Evolutionary conservation across 2,888 invertebrate species (phyloP), one percentile per base, ranked within the genome.

Genomic region (Automeris io): DNA sequence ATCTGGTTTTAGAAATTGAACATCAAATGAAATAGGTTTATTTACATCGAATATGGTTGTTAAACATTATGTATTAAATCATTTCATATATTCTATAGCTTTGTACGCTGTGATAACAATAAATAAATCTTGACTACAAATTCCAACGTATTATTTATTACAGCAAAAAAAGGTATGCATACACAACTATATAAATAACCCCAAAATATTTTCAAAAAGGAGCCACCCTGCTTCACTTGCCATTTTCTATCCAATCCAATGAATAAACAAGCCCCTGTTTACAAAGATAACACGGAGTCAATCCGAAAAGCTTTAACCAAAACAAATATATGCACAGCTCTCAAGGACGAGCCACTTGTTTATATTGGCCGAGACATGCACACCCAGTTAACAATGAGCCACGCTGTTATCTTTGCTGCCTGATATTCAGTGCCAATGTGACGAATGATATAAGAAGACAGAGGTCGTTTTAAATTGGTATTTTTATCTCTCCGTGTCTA

Each of bases 311-410:
- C 56, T 62, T 49, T 58, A 64, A 59, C 63, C 71, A 75, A 77
- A 79, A 78, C 66, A 82, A 85, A 85, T 83, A 82, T 81, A 54
- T 82, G 60, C 61, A 40, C 43, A 66, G 64, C 76, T 63, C 80
- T 82, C 70, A 64, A 76, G 67, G 67, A 64, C 65, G 50, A 25
- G 25, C 44, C 47, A 41, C 38, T 38, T 69, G 53, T 67, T 70
- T 65, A 49, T 45, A 47, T 54, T 51, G 45, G 41, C 53, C 45
- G 47, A 48, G 33, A 40, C 34, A 24, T n/a, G 7, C 1, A 13
- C 5, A 32, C 7, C 37, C 37, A 37, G 22, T 22, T 21, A 16
- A 29, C 6, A n/a, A 16, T 11, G 22, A 31, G 2, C 25, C 18
- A 8, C 5, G 12, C 12, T 4, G 8, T 26, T 26, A 3, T 18